These are phyloP conservation scores for Antedon mediterranea DNA, from an alignment of 53 echinoderm and acorn worm genomes.

Conservation along the genomic window DNA sequence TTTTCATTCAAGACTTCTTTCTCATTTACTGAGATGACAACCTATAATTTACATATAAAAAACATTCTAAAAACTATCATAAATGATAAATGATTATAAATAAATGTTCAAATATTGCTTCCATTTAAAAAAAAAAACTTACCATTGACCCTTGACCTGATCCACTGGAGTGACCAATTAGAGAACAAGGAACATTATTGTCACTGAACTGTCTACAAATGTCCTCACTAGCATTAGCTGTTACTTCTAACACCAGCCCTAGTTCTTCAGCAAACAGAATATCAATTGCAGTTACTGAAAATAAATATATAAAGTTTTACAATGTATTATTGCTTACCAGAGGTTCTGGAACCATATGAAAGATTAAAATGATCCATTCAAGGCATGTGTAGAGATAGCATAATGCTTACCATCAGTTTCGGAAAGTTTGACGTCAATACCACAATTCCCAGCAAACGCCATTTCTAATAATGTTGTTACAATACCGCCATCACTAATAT, in stretches of 20 bases:
- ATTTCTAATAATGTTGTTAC: conserved; percentile 81
- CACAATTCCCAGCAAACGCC: conserved; percentile 97
- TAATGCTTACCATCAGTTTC: conserved; percentile 29
- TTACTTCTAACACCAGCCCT: conserved; percentile 74
- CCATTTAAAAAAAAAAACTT: neutral
- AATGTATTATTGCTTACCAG: too few relatives aligned
- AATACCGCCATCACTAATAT: conserved; percentile 88
- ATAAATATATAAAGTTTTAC: neutral
- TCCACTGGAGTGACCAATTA: conserved; percentile 55
- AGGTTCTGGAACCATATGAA: too few relatives aligned
- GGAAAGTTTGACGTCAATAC: conserved; percentile 60
- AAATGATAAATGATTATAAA: too few relatives aligned
- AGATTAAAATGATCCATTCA: too few relatives aligned
- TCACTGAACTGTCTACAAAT: conserved; percentile 46
- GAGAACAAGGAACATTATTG: conserved; percentile 48
- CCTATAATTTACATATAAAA: conserved; percentile 17
- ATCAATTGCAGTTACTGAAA: conserved; percentile 40
- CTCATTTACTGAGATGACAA: conserved; percentile 41
- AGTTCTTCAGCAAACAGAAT: conserved; percentile 79
- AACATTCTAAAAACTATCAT: too few relatives aligned
- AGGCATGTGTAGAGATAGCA: too few relatives aligned
- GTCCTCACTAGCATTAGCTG: conserved; percentile 19
- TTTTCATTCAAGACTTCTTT: conserved; percentile 33
- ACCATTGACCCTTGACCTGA: conserved; percentile 50
- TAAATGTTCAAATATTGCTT: too few relatives aligned